Percentiles rank a stretch among this genome's conserved stretches.
phyloP scores from a whole-genome alignment of 2,113 vertebrate genomes.

The Aleadryas rufinucha region DNA sequence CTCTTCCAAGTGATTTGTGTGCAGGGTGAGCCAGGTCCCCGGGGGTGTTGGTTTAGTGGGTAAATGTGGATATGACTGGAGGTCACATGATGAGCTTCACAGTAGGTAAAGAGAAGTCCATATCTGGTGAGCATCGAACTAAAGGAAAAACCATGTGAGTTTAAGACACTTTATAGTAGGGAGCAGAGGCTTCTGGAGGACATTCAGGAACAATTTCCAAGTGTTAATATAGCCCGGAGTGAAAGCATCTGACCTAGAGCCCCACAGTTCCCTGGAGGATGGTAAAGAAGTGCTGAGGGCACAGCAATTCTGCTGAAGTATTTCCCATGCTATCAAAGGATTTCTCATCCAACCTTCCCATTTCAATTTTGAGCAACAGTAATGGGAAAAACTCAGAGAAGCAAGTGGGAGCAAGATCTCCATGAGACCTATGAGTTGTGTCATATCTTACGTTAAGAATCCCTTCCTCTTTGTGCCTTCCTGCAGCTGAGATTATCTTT shows the following conservation, averaged over 20 bases:
- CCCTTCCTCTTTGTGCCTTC: background rate
- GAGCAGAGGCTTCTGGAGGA: background rate
- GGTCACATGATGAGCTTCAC: background rate
- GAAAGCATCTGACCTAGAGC: background rate
- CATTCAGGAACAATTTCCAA: background rate
- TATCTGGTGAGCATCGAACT: background rate
- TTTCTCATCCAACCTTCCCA: background rate
- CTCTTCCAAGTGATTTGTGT: background rate
- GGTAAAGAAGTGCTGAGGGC: background rate
- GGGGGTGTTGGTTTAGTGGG: fast-evolving
- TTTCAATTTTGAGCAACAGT: background rate
- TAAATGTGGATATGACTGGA: background rate
- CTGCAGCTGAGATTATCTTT: background rate
- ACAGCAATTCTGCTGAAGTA: background rate
- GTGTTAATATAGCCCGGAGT: background rate
- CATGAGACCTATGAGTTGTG: background rate
- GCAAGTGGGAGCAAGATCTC: background rate
- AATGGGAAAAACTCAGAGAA: background rate
- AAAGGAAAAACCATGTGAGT: background rate
- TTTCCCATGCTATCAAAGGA: background rate
- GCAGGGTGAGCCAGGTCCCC: fast-evolving
- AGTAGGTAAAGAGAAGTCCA: background rate
- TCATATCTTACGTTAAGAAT: background rate
- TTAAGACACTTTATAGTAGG: background rate
- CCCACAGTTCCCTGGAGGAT: background rate